Percentiles rank a stretch among this genome's conserved stretches.
phyloP scores from a whole-genome alignment of 2,888 invertebrate species.

The Macaria liturata region DNA sequence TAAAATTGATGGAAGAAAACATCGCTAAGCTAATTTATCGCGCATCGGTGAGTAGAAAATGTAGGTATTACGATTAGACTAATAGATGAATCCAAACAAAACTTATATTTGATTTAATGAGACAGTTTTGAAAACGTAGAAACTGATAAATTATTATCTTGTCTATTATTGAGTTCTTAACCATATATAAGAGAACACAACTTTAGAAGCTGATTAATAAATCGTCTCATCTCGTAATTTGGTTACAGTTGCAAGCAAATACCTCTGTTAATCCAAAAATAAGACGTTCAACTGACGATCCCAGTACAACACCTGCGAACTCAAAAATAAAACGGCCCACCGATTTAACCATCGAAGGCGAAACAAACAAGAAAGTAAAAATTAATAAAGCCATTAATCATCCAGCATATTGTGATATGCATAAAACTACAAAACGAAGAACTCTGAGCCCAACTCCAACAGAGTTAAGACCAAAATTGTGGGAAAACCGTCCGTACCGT shows the following conservation, averaged over 20 bases:
- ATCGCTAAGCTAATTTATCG: constrained; percentile 54
- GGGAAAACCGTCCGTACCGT: too few relatives aligned
- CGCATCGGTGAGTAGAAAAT: constrained; percentile 49
- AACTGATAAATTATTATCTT: too few relatives aligned
- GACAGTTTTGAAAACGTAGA: too few relatives aligned
- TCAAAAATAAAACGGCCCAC: constrained; percentile 1
- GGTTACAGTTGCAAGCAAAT: too few relatives aligned
- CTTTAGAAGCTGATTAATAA: too few relatives aligned
- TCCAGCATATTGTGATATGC: constrained; percentile 5
- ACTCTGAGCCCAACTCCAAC: constrained; percentile 23
- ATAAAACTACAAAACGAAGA: constrained; percentile 12
- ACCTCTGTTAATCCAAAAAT: too few relatives aligned
- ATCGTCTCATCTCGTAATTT: neutral
- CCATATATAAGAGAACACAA: too few relatives aligned
- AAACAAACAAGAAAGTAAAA: constrained; percentile 20
- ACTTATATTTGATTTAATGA: too few relatives aligned
- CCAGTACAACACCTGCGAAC: neutral
- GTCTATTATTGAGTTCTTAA: too few relatives aligned
- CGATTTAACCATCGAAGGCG: constrained; percentile 7
- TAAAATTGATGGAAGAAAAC: constrained; percentile 62
- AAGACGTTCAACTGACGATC: too few relatives aligned
- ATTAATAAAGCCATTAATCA: constrained; percentile 16
- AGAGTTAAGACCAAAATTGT: constrained; percentile 21
- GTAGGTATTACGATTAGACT: neutral
- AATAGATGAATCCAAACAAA: too few relatives aligned